These are phyloP conservation scores for Drosophila neotestacea DNA, from an alignment of 2,888 invertebrate species.

Conservation along the genomic window DNA sequence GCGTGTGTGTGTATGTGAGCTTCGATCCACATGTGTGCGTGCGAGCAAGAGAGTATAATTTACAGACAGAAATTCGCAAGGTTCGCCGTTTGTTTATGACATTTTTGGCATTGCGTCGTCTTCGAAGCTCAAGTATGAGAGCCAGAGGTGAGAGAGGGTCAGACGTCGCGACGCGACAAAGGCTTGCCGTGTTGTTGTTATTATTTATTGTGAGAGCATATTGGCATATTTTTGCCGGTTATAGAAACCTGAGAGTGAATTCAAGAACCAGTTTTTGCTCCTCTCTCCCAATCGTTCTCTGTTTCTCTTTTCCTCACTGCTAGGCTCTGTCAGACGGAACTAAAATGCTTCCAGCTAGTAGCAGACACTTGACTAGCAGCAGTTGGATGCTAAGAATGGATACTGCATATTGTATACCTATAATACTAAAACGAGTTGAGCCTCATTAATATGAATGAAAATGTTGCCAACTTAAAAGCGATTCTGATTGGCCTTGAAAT, in stretches of 20 bases:
- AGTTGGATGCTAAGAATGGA: conserved; percentile 32
- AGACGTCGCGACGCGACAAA: conserved; percentile 23
- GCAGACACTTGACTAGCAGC: conserved; percentile 26
- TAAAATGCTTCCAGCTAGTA: conserved; percentile 16
- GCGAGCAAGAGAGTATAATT: conserved; percentile 3
- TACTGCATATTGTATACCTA: neutral
- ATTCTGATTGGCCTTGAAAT: conserved; percentile 68
- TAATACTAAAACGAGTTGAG: conserved; percentile 7
- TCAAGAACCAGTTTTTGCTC: conserved; percentile 62
- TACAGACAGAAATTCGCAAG: conserved; percentile 24
- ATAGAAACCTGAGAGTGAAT: conserved; percentile 44
- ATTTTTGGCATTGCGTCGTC: conserved; percentile 24
- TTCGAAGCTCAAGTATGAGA: neutral
- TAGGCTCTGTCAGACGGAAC: conserved; percentile 33
- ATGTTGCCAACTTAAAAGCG: conserved; percentile 45
- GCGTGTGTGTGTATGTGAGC: neutral
- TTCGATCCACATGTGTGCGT: conserved; percentile 11
- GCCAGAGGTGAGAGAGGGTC: neutral
- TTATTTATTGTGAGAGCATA: conserved; percentile 10
- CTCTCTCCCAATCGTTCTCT: neutral
- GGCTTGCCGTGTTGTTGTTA: conserved; percentile 29
- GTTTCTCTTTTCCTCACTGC: neutral
- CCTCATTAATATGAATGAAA: conserved; percentile 74
- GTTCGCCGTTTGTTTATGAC: conserved; percentile 51
- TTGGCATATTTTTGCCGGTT: conserved; percentile 58